Base-by-base conservation (phyloP, 2,888 invertebrate genomes). In the Meghimatium bilineatum region DNA sequence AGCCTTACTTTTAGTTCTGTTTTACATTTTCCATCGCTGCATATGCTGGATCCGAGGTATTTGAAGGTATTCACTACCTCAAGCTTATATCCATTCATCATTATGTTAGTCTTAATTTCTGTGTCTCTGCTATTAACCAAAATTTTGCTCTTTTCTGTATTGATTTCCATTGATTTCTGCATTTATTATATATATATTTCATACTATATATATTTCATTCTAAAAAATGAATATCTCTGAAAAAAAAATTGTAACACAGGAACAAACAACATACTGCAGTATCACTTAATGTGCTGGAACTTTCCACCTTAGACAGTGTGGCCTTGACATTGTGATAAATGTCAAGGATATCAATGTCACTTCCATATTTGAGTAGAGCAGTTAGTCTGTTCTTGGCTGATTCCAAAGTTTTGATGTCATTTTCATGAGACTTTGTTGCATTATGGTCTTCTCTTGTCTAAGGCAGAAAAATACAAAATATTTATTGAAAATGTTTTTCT, bases 291-390 rank as follows among this genome's bases (percentile, higher is more conserved):
- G 63, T 20, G 3, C 34, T 67, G 0, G 63, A 26, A 1, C 52
- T 60, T 2, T 52, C 23, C 36, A 90, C 36, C 79, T 88, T 87
- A 32, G 87, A 87, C 52, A 86, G 49, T 8, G 84, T 80, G 72
- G 79, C 86, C 49, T 87, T 86, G 74, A 87, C 83, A 26, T 74
- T 71, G 52, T 84, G 75, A 76, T 82, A 86, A 0, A 85, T 82
- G 79, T 90, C 86, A 29, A 91, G 82, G 66, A 91, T 87, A 76
- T 91, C 91, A 14, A 89, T 87, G 66, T 90, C 90, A 85, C 90
- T 89, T 66, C 91, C 91, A 79, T 90, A 91, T 52, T 88, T 89
- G 76, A 90, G 85, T 44, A 91, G 83, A 49, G 85, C 87, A 44
- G 87, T 89, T 88, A 91, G 89, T 38, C 90, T 84, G 20, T 89